These are phyloP conservation scores for Gallinago stenura DNA, from an alignment of 2,797 vertebrate genomes.

Conservation along the genomic window DNA sequence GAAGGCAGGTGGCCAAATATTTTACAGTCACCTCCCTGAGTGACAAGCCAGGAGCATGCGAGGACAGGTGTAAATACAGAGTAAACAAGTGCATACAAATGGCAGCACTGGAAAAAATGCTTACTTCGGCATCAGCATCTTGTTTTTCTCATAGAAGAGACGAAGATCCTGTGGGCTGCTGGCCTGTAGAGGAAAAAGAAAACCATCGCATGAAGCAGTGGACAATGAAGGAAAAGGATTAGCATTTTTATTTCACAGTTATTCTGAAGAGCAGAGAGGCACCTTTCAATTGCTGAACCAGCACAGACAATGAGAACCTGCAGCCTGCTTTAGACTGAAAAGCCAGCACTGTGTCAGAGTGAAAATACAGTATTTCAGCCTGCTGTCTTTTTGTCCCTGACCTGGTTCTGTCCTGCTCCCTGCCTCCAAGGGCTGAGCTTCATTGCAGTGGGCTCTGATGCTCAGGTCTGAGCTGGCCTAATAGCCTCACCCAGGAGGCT, in stretches of 20 bases:
- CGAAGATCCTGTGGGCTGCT: constrained; percentile 96
- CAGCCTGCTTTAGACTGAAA: not conserved
- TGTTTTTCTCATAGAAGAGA: constrained; percentile 95
- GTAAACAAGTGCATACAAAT: not conserved
- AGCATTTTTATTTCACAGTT: constrained; percentile 8
- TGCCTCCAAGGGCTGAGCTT: not conserved
- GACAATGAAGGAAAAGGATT: not conserved
- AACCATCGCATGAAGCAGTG: not conserved
- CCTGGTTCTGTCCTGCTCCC: not conserved
- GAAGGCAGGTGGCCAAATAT: constrained; percentile 28
- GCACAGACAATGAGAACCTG: not conserved
- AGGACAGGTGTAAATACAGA: constrained; percentile 24
- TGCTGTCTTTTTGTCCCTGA: not conserved
- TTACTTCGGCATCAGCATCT: constrained; percentile 92
- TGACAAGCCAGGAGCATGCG: not conserved
- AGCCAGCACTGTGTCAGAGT: not conserved
- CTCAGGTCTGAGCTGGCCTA: constrained; percentile 35
- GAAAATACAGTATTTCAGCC: not conserved
- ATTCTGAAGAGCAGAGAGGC: not conserved
- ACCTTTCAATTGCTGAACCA: not conserved
- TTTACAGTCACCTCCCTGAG: not conserved
- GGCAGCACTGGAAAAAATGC: constrained; percentile 40
- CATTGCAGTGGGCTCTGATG: not conserved
- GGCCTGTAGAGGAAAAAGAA: constrained; percentile 80
- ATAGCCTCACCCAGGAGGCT: constrained; percentile 21